Evolutionary conservation across 2,888 invertebrate species (phyloP), one percentile per base, ranked within the genome.

Genomic region (Bhutanitis thaidina): DNA sequence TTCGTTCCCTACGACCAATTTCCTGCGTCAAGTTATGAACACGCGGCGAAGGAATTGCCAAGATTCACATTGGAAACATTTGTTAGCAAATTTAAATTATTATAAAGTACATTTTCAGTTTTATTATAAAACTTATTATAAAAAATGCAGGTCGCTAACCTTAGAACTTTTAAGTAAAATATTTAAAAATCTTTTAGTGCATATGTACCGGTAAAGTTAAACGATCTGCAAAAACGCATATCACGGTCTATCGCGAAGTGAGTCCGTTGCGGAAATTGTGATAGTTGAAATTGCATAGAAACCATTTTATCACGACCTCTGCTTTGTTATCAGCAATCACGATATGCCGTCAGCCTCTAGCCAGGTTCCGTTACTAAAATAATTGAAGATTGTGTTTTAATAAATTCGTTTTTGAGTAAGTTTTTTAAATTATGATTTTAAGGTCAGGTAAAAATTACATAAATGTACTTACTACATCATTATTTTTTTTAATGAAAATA

Each of bases 231-330:
- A 29, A 29, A 29, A 13, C 8, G 7, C 41, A 14, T 12, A 29
- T 14, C 29, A 14, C 10, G 12, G 41, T 41, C 30, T 41, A 41
- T 30, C 14, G 30, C 29, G 15, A 14, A n/a, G 30, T 41, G 14
- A 20, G 41, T 30, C n/a, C 15, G 41, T 34, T 47, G 48, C 37
- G 39, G 52, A 39, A 37, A 54, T 54, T 52, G 47, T 46, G 55
- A 51, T 44, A 54, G 32, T 43, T 49, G 43, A 38, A 43, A 43
- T 34, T 35, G 25, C 43, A 35, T 20, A 1, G 7, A n/a, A 15
- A 13, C 34, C 25, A 35, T 16, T 16, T 32, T 25, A 20, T 9
- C 35, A 9, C 35, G 43, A 43, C 12, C 34, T 16, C 13, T 8
- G n/a, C 10, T n/a, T 15, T 15, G 30, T 30, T 29, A 30, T 14